Conservation (phyloP, 2,888 invertebrate genomes). For the Heliothis peltigera region DNA sequence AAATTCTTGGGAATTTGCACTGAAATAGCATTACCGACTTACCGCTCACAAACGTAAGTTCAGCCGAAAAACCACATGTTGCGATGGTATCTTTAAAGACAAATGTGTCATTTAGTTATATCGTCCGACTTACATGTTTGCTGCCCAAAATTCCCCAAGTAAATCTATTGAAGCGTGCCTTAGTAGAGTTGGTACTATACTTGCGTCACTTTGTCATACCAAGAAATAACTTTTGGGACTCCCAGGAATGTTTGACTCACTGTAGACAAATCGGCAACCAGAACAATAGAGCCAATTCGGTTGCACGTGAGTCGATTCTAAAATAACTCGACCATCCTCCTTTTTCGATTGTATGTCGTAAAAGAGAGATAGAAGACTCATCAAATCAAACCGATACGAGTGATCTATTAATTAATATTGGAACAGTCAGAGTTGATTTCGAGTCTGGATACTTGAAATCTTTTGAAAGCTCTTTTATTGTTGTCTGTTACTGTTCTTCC, state of each 20-base stretch:
- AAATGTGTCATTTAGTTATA: constrained; percentile 39
- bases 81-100: constrained; percentile 23
- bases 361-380: constrained; percentile 38
- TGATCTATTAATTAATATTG: constrained; percentile 46
- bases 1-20: neutral
- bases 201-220: constrained; percentile 50
- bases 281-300: constrained; percentile 58
- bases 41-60: constrained; percentile 2
- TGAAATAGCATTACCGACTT: neutral
- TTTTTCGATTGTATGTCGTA: constrained; percentile 24
- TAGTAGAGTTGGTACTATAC: constrained; percentile 10
- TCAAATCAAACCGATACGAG: constrained; percentile 26
- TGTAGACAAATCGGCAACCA: constrained; percentile 45
- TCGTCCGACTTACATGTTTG: constrained; percentile 10
- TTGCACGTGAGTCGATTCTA: constrained; percentile 54
- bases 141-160: constrained; percentile 46
- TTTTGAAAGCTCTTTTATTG: constrained; percentile 46
- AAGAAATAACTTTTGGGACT: constrained; percentile 55
- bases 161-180: constrained; percentile 21
- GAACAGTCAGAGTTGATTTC: constrained; percentile 18
- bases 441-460: constrained; percentile 44
- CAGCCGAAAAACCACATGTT: neutral
- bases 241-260: constrained; percentile 64
- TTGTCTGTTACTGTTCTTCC: constrained; percentile 29
- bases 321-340: constrained; percentile 42